These are phyloP conservation scores for Blomia tropicalis DNA, from an alignment of 2,888 invertebrate species.

Conservation along the genomic window DNA sequence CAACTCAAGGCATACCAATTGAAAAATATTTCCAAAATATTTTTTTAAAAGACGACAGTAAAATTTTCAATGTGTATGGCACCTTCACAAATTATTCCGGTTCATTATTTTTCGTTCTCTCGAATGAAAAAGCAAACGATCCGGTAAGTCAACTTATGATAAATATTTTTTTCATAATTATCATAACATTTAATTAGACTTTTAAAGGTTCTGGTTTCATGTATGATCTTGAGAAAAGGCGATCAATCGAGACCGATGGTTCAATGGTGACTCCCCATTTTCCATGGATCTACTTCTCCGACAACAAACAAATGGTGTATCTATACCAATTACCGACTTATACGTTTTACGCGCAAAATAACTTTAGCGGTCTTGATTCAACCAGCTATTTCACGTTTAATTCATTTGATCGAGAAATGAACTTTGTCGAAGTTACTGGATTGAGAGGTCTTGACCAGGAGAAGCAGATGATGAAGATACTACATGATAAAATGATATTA, in stretches of 20 bases:
- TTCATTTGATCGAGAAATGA: not conserved
- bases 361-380: not conserved
- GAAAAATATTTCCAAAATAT: not conserved
- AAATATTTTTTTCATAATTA: no score
- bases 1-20: not conserved
- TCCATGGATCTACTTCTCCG: not conserved
- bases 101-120: not conserved
- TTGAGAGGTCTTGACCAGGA: not conserved
- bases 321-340: not conserved
- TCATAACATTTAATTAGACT: not conserved
- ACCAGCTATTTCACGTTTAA: not conserved
- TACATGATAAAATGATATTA: not conserved
- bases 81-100: not conserved
- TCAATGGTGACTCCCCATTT: not conserved
- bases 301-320: not conserved
- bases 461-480: not conserved
- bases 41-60: not conserved
- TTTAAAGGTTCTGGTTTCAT: not conserved
- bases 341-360: not conserved
- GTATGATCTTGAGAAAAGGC: not conserved
- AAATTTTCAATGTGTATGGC: not conserved
- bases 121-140: not conserved
- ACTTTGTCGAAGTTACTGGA: not conserved
- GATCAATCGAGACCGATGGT: not conserved
- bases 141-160: not conserved